Conservation (phyloP, 2,888 invertebrate genomes). For the Caenorhabditis macrosperma region DNA sequence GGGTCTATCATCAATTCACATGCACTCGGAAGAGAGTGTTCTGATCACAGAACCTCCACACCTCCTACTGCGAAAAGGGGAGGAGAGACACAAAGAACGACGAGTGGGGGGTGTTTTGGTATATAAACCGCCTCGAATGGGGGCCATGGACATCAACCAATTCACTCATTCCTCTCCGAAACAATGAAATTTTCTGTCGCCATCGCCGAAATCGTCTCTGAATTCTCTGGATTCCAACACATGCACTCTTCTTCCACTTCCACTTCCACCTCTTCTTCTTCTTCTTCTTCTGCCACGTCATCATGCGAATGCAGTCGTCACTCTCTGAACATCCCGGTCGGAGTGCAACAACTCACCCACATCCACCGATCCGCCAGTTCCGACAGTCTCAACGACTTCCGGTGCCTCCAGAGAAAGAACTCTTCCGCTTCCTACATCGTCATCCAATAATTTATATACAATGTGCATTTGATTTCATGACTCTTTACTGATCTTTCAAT, state of each 20-base stretch:
- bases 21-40: neutral
- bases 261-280: constrained; percentile 3
- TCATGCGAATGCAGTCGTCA: constrained; percentile 20
- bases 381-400: constrained; percentile 31
- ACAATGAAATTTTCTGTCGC: constrained; percentile 37
- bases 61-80: neutral
- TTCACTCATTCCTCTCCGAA: neutral
- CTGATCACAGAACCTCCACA: constrained; percentile 5
- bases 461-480: neutral
- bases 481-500: too few relatives aligned
- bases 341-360: neutral
- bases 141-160: neutral
- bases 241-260: constrained; percentile 14
- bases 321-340: constrained; percentile 32
- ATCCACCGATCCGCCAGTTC: constrained; percentile 8
- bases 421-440: constrained; percentile 23
- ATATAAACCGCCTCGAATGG: neutral
- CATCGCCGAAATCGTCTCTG: constrained; percentile 43
- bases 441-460: constrained; percentile 28
- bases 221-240: constrained; percentile 43
- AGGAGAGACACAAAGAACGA: neutral
- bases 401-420: constrained; percentile 10
- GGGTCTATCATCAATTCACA: neutral
- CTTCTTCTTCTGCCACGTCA: too few relatives aligned
- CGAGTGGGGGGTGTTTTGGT: neutral